These are phyloP conservation scores for Falco cherrug DNA, from an alignment of 2,797 vertebrate genomes.

Conservation along the genomic window DNA sequence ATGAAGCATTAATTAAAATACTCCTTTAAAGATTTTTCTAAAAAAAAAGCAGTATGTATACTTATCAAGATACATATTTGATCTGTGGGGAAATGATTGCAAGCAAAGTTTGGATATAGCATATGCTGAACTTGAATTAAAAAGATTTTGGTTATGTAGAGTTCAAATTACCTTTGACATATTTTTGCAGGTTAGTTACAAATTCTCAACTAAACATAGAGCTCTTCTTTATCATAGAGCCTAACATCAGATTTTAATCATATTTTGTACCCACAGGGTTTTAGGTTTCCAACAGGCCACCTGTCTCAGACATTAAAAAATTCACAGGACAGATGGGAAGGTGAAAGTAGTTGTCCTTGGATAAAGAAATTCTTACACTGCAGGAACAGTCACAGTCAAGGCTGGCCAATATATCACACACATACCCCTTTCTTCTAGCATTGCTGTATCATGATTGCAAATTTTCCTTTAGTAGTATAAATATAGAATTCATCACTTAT, in stretches of 20 bases:
- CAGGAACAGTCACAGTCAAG: conserved; percentile 72
- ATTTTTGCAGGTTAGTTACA: conserved; percentile 75
- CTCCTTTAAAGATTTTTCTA: conserved; percentile 23
- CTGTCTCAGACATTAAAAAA: conserved; percentile 88
- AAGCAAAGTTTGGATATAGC: conserved; percentile 63
- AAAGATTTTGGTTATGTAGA: conserved; percentile 71
- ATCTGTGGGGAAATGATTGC: conserved; percentile 57
- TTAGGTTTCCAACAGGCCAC: conserved; percentile 86
- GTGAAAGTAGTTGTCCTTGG: conserved; percentile 88
- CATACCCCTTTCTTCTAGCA: conserved; percentile 55
- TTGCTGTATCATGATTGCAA: conserved; percentile 56
- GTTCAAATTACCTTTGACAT: conserved; percentile 76
- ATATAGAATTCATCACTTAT: conserved; percentile 64
- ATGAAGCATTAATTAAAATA: conserved; percentile 55
- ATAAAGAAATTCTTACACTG: conserved; percentile 80
- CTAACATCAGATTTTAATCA: conserved; percentile 89
- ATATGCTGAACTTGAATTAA: conserved; percentile 74
- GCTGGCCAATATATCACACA: conserved; percentile 72
- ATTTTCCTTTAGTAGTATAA: conserved; percentile 69
- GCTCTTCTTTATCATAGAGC: conserved; percentile 78
- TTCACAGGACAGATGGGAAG: conserved; percentile 90
- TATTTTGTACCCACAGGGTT: conserved; percentile 85
- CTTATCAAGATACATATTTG: conserved; percentile 23
- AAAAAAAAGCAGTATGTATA: neutral
- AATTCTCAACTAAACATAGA: conserved; percentile 74